Percentiles rank a stretch among this genome's conserved stretches.
These are phyloP conservation scores for Popillia japonica DNA, from an alignment of 1,140 invertebrate species.

Conservation along the genomic window DNA sequence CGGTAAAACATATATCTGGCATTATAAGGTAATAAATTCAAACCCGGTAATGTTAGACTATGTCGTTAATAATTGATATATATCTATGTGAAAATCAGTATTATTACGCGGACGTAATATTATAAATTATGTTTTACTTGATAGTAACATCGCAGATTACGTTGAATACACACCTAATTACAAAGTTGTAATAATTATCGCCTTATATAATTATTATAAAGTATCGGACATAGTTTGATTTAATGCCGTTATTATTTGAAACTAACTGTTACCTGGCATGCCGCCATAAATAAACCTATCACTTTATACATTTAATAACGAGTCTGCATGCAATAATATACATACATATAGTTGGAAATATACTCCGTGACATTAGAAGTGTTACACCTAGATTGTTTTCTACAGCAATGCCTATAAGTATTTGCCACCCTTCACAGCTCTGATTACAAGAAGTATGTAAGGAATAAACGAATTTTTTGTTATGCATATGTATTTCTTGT, in stretches of 20 bases:
- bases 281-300: neutral
- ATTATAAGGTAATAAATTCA: conserved; percentile 6
- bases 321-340: neutral
- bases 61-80: conserved; percentile 1
- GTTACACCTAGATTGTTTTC: too few species aligned
- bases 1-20: neutral
- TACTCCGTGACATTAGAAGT: too few species aligned
- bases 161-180: neutral
- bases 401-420: too few species aligned
- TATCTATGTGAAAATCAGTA: neutral
- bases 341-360: neutral
- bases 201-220: conserved; percentile 1
- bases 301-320: neutral
- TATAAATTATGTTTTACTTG: conserved; percentile 11
- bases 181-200: neutral
- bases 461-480: too few species aligned
- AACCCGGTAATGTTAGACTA: neutral
- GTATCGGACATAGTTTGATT: conserved; percentile 7
- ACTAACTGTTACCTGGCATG: neutral
- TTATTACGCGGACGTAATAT: neutral
- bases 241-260: conserved; percentile 14
- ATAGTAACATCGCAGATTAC: neutral
- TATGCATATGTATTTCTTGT: too few species aligned
- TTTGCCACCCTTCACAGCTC: too few species aligned
- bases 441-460: too few species aligned